Evolutionary conservation across 2,797 vertebrate species (phyloP), one percentile per base, ranked within the genome.

Genomic region (Siniperca scherzeri): DNA sequence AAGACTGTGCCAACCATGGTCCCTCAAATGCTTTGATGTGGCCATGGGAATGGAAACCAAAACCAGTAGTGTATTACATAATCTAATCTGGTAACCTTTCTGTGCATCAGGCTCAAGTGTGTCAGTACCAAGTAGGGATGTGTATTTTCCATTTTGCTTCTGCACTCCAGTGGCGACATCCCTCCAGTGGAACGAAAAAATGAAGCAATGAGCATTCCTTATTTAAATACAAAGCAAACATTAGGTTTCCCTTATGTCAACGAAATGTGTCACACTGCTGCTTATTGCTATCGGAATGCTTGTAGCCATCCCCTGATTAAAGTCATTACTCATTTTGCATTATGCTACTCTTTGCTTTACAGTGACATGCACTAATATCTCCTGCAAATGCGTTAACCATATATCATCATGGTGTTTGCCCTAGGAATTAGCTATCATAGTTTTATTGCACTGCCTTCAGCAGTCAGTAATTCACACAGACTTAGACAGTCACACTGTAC

Each of bases 401-500:
- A 42, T 53, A 42, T 84, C 59, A 74, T 79, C 36, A 74, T 33
- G 38, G 7, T 46, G 27, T 83, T 73, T 83, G 33, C 27, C 13
- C 1, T 4, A 59, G 27, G 42, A 74, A 36, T 42, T 67, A 21
- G n/a, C 71, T 64, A 13, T 70, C 56, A 57, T 40, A 4, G 21
- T 61, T 69, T 81, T 79, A 82, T 81, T 75, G 46, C 36, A 3
- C 21, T 38, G 67, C 65, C 61, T 53, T 48, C 62, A 72, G 46
- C 14, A 48, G 65, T 64, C 60, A 71, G 3, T 81, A 68, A 78
- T 64, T 78, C 46, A 73, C 48, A 52, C 52, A 40, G 30, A 56
- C 21, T 16, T n/a, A 48, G 17, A 68, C 64, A 62, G 14, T 65
- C 16, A 36, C 48, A 53, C 38, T 64, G 68, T 65, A 11, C 48